Evolutionary conservation across 1,140 invertebrate genomes (phyloP).

Genomic region (Galleria mellonella): DNA sequence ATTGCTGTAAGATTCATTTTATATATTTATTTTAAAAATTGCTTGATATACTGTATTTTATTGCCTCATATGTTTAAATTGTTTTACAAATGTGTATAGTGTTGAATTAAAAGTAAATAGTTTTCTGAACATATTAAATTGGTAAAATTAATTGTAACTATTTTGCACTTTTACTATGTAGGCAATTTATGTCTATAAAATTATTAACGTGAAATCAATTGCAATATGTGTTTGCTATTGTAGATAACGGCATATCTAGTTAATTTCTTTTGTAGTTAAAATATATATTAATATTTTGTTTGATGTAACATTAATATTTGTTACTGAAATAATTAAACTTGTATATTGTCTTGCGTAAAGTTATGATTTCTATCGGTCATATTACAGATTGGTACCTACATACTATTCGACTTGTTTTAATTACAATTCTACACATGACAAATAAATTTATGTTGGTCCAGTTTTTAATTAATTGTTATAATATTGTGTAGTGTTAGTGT

Average conservation of each 20-base stretch:
- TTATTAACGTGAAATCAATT: conserved; percentile 32
- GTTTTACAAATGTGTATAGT: too few species aligned
- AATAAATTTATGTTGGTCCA: too few species aligned
- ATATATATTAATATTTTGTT: conserved; percentile 33
- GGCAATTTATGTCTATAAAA: conserved; percentile 33
- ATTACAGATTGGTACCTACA: conserved; percentile 47
- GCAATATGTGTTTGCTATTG: conserved; percentile 44
- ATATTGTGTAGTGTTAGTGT: too few species aligned
- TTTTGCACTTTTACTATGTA: conserved; percentile 41
- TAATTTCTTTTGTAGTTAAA: conserved; percentile 43
- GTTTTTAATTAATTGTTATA: too few species aligned
- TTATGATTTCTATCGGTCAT: conserved; percentile 39
- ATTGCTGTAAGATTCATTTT: too few species aligned
- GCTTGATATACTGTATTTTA: too few species aligned
- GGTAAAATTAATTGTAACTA: conserved; percentile 41
- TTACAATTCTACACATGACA: too few species aligned
- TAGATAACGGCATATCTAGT: conserved; percentile 51
- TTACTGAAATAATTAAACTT: conserved; percentile 36
- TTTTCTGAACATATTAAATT: conserved; percentile 19
- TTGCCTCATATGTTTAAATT: too few species aligned
- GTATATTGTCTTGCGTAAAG: conserved; percentile 51
- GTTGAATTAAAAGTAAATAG: too few species aligned
- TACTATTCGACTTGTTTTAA: too few species aligned
- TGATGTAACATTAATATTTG: conserved; percentile 31
- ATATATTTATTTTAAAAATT: too few species aligned